phyloP scores from a whole-genome alignment of 2,113 vertebrate species.

The Epinephelus fuscoguttatus region DNA sequence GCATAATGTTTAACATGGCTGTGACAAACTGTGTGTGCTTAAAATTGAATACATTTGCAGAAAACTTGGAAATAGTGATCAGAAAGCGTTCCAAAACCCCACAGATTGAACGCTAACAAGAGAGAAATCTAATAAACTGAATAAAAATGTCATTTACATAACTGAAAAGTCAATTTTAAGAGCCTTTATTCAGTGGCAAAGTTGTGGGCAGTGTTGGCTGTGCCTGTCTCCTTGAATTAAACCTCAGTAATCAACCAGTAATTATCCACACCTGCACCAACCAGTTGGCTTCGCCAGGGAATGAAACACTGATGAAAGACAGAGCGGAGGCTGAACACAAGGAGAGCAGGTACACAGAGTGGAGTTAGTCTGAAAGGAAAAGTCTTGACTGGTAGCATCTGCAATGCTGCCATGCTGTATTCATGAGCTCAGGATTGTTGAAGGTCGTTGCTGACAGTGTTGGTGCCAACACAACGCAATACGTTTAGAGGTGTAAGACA shows the following conservation, averaged over 20 bases:
- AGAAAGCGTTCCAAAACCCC: background rate
- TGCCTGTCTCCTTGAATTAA: constrained; percentile 28
- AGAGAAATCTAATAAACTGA: background rate
- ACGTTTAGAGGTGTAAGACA: constrained; percentile 61
- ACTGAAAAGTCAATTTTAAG: background rate
- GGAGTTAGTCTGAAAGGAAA: constrained; percentile 20
- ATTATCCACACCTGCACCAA: constrained; percentile 46
- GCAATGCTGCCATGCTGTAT: constrained; percentile 26
- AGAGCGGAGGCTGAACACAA: constrained; percentile 16
- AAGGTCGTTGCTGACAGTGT: constrained; percentile 63
- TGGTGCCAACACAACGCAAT: constrained; percentile 59
- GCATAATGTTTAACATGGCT: background rate
- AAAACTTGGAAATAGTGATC: background rate
- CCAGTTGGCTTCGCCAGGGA: constrained; percentile 19
- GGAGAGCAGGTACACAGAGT: constrained; percentile 1
- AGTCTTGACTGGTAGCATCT: constrained; percentile 46
- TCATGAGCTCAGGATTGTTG: constrained; percentile 54
- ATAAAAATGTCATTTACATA: background rate
- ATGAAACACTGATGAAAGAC: constrained; percentile 28
- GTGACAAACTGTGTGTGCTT: too few relatives aligned
- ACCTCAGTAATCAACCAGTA: constrained; percentile 38
- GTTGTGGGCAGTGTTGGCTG: constrained; percentile 26
- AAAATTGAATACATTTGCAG: background rate
- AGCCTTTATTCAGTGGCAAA: constrained; percentile 23
- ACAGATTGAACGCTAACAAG: background rate